phyloP scores from a whole-genome alignment of 2,113 vertebrate species.

The Lampris incognitus region DNA sequence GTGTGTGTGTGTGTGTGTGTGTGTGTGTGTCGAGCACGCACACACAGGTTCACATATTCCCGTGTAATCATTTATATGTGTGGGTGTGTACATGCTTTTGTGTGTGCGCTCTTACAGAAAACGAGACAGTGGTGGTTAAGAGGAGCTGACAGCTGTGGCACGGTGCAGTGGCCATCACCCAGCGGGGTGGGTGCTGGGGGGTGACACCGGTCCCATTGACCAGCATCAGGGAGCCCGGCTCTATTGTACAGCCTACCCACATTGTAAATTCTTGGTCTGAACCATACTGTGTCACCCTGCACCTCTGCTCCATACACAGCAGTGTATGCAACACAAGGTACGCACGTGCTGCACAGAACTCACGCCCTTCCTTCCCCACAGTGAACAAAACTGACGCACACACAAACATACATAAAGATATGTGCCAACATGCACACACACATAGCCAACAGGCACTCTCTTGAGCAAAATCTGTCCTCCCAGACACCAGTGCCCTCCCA shows the following conservation, averaged over 20 bases:
- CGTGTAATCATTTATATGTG: constrained; percentile 1
- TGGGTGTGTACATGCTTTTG: constrained; percentile 17
- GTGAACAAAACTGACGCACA: constrained; percentile 35
- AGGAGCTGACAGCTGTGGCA: constrained; percentile 75
- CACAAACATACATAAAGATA: constrained; percentile 22
- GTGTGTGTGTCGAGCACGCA: not conserved
- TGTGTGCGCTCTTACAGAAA: constrained; percentile 19
- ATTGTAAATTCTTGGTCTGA: constrained; percentile 73
- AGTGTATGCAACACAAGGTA: constrained; percentile 53
- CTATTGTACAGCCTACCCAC: constrained; percentile 76
- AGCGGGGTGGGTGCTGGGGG: constrained; percentile 71
- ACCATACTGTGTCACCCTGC: constrained; percentile 54
- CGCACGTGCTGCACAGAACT: constrained; percentile 31
- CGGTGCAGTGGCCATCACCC: constrained; percentile 72
- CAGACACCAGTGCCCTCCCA: too few relatives aligned
- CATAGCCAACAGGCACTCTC: too few relatives aligned
- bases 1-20: not conserved
- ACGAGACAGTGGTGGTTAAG: constrained; percentile 49
- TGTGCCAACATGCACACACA: too few relatives aligned
- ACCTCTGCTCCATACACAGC: constrained; percentile 45
- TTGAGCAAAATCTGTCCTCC: too few relatives aligned
- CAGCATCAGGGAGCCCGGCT: constrained; percentile 71
- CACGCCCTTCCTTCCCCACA: constrained; percentile 13
- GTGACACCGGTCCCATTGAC: constrained; percentile 74
- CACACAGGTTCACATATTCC: too few relatives aligned